Percentiles rank a stretch among this genome's conserved stretches.
Evolutionary conservation across 2,888 invertebrate species (phyloP).

Genomic region (Apodemia mormo): DNA sequence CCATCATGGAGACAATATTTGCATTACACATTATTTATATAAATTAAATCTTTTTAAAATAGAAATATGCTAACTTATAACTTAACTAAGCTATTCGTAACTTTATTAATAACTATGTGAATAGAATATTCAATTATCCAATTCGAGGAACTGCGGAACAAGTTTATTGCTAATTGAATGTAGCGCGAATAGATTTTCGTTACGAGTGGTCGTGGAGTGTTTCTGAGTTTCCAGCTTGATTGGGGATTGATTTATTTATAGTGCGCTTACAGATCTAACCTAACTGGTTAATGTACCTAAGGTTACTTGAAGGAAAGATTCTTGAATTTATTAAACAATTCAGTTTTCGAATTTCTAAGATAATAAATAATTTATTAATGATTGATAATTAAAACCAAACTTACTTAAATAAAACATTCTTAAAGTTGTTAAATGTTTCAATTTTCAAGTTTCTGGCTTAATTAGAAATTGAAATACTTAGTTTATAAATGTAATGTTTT

Average conservation of each 20-base stretch:
- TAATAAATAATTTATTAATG: no score
- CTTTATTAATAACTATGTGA: constrained; percentile 14
- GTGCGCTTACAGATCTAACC: not conserved
- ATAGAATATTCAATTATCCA: constrained; percentile 23
- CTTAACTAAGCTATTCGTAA: not conserved
- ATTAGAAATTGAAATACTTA: no score
- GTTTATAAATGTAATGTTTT: no score
- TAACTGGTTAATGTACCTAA: not conserved
- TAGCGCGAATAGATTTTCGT: constrained; percentile 16
- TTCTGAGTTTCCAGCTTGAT: constrained; percentile 4
- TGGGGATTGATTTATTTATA: constrained; percentile 14
- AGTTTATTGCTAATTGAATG: constrained; percentile 24
- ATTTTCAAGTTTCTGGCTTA: no score
- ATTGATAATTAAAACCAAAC: no score
- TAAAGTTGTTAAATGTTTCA: no score
- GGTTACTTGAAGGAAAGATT: not conserved
- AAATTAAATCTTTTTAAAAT: no score
- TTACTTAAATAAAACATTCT: no score
- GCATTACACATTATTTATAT: no score
- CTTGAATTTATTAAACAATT: not conserved
- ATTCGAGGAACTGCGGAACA: constrained; percentile 12
- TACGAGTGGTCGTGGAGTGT: not conserved
- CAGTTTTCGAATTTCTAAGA: not conserved
- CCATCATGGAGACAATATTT: no score
- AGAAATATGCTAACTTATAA: no score